A percentile compares a stretch with the other conserved stretches of the same genome.
phyloP scores from a whole-genome alignment of 1,140 invertebrate genomes.

The Philopotamus ludificatus region DNA sequence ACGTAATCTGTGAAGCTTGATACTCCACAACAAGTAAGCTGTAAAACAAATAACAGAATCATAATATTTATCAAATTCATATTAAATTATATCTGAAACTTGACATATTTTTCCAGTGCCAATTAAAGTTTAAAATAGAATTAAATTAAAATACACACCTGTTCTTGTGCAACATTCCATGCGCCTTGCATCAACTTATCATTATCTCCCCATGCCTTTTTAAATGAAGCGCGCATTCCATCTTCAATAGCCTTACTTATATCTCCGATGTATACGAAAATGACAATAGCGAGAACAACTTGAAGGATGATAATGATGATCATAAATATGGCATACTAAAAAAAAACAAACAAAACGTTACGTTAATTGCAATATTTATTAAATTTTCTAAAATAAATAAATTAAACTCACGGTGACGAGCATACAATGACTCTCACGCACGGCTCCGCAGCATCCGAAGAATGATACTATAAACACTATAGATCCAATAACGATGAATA shows the following conservation, averaged over 20 bases:
- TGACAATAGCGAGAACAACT: constrained; percentile 60
- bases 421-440: constrained; percentile 82
- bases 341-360: constrained; percentile 32
- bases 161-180: constrained; percentile 56
- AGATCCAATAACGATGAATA: constrained; percentile 70
- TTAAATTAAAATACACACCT: constrained; percentile 48
- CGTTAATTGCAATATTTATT: background rate
- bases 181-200: constrained; percentile 42
- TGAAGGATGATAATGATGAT: constrained; percentile 65
- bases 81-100: background rate
- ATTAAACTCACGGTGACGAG: constrained; percentile 66
- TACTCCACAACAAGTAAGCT: constrained; percentile 68
- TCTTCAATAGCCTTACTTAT: constrained; percentile 53
- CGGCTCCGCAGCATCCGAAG: constrained; percentile 83
- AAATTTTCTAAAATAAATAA: background rate
- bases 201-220: constrained; percentile 51
- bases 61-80: background rate
- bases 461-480: constrained; percentile 77
- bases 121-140: background rate
- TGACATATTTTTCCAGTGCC: background rate
- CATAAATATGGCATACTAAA: constrained; percentile 65
- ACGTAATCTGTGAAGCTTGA: constrained; percentile 52
- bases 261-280: constrained; percentile 56
- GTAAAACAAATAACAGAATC: constrained; percentile 37
- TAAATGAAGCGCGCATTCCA: too few relatives aligned